phyloP scores from a whole-genome alignment of 2,113 vertebrate genomes.

The Grantiella picta region DNA sequence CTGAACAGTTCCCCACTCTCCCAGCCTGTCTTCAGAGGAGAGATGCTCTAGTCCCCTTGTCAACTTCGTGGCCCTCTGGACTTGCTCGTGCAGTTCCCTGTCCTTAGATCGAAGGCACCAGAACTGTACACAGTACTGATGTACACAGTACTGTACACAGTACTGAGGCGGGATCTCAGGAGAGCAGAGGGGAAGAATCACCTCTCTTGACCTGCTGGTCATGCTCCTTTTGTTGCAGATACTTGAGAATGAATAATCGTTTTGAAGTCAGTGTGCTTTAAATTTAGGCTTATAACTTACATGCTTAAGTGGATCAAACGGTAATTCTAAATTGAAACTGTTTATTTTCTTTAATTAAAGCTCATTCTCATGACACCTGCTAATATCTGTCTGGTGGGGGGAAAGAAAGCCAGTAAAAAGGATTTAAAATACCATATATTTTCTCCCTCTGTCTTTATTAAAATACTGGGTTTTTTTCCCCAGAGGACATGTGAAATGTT shows the following conservation, averaged over 20 bases:
- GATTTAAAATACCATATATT: background rate
- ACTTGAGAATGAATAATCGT: background rate
- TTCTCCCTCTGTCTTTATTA: background rate
- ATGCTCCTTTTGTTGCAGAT: background rate
- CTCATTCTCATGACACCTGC: background rate
- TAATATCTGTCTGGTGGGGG: background rate
- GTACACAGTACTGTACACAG: too few species aligned
- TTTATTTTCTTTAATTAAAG: slow-evolving; percentile 9
- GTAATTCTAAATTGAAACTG: background rate
- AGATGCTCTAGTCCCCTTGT: background rate
- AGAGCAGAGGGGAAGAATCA: background rate
- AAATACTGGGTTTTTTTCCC: background rate
- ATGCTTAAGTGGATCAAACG: background rate
- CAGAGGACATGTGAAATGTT: background rate
- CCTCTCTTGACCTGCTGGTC: background rate
- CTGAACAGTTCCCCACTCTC: background rate
- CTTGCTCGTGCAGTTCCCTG: background rate
- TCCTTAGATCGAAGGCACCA: too few species aligned
- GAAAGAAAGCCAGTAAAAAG: background rate
- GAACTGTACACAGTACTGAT: background rate
- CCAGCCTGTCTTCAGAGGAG: background rate
- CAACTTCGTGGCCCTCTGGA: background rate
- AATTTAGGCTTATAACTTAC: background rate
- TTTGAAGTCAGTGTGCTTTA: background rate
- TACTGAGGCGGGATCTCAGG: background rate